Evolutionary conservation across 2,113 vertebrate species (phyloP).

Genomic region (Callaeas wilsoni): DNA sequence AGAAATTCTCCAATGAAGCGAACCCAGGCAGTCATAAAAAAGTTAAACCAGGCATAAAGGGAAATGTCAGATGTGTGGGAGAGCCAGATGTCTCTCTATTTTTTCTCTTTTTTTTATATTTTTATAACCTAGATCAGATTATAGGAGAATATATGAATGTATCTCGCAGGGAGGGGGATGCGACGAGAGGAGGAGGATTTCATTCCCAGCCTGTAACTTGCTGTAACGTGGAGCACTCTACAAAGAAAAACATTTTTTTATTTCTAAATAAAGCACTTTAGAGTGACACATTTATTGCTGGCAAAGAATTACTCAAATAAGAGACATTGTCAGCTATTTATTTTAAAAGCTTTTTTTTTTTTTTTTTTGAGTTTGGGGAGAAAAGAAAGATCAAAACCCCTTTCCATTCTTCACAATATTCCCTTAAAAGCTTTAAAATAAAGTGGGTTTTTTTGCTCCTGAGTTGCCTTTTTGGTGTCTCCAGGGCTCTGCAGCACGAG

Average conservation of each 20-base stretch:
- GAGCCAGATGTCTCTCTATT: constrained; percentile 64
- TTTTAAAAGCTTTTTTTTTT: constrained; percentile 63
- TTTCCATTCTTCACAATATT: neutral
- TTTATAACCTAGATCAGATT: constrained; percentile 64
- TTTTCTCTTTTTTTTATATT: neutral
- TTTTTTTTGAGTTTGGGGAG: neutral
- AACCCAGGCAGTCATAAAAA: constrained; percentile 68
- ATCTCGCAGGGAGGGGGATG: neutral
- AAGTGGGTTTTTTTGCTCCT: neutral
- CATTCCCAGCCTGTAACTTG: constrained; percentile 17
- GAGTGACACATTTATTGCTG: constrained; percentile 71
- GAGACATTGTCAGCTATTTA: constrained; percentile 73
- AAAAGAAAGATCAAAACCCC: neutral
- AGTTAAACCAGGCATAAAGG: constrained; percentile 73
- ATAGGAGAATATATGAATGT: constrained; percentile 50
- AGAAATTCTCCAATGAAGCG: constrained; percentile 64
- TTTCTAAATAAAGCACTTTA: constrained; percentile 71
- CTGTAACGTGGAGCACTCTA: neutral
- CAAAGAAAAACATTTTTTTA: constrained; percentile 45
- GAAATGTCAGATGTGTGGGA: constrained; percentile 71
- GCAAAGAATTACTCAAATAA: constrained; percentile 73
- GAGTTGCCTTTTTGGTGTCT: neutral
- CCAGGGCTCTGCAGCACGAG: neutral
- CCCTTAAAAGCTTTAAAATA: constrained; percentile 26
- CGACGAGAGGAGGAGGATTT: neutral